A percentile compares a stretch with the other conserved stretches of the same genome.
These are phyloP conservation scores for Penelope pileata DNA, from an alignment of 2,113 vertebrate genomes.

Conservation along the genomic window DNA sequence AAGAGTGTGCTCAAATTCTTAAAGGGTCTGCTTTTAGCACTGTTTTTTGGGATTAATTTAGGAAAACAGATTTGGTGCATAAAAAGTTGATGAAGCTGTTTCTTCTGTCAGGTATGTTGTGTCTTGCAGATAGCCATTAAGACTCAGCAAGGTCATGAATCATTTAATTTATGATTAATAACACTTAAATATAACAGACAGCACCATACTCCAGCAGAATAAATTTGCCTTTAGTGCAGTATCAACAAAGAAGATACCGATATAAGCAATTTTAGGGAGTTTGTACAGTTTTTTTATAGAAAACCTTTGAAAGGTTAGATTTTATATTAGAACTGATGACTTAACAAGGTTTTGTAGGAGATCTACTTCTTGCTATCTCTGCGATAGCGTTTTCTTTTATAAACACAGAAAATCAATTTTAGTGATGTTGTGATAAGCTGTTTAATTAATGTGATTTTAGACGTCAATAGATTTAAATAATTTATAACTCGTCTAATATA, in stretches of 20 bases:
- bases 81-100: constrained; percentile 41
- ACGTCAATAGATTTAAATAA: constrained; percentile 62
- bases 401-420: constrained; percentile 56
- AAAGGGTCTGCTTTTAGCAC: background rate
- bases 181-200: constrained; percentile 39
- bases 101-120: constrained; percentile 47
- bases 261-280: constrained; percentile 46
- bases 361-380: constrained; percentile 3
- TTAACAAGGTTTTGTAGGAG: constrained; percentile 59
- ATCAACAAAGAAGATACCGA: constrained; percentile 42
- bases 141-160: constrained; percentile 53
- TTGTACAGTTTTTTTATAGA: background rate
- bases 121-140: constrained; percentile 20
- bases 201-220: constrained; percentile 41
- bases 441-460: constrained; percentile 59
- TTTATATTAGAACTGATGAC: constrained; percentile 64
- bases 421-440: constrained; percentile 57
- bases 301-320: constrained; percentile 62
- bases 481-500: constrained; percentile 13
- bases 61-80: background rate
- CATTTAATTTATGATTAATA: constrained; percentile 70
- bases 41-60: background rate
- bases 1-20: background rate
- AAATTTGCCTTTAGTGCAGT: constrained; percentile 58
- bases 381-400: constrained; percentile 9